Evolutionary conservation across 2,888 invertebrate species (phyloP).

Genomic region (Macrophya annulata): DNA sequence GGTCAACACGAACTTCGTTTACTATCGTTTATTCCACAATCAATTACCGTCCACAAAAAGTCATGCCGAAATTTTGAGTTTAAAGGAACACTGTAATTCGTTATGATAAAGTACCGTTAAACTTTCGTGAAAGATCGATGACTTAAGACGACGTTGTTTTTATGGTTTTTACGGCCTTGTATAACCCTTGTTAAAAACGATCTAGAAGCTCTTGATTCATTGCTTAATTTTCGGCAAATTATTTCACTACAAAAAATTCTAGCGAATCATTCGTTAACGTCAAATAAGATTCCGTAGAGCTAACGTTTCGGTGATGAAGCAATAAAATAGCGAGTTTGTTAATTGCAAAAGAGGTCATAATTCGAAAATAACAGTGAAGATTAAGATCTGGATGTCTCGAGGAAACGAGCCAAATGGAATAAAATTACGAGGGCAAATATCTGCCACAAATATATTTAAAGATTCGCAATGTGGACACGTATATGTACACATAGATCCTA

Average conservation of each 20-base stretch:
- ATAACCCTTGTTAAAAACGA: background rate
- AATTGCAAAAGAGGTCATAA: slow-evolving; percentile 8
- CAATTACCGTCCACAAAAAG: background rate
- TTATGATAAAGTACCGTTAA: background rate
- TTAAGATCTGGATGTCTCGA: slow-evolving; percentile 11
- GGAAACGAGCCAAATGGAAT: background rate
- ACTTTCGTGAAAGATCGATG: background rate
- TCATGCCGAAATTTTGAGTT: background rate
- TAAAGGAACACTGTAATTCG: background rate
- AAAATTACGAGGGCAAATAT: slow-evolving; percentile 1
- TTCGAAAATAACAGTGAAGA: slow-evolving; percentile 33
- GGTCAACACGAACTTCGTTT: background rate
- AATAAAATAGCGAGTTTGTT: background rate
- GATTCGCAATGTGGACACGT: background rate
- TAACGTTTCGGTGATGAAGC: background rate
- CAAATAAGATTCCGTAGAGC: background rate
- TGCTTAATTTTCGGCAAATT: background rate
- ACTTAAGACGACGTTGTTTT: background rate
- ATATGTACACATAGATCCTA: background rate
- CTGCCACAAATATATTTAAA: background rate
- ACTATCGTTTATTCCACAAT: background rate
- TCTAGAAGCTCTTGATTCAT: background rate
- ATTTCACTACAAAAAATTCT: background rate
- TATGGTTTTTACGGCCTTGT: background rate
- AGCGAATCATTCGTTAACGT: background rate